Percentiles rank a stretch among this genome's conserved stretches.
phyloP scores from a whole-genome alignment of 2,888 invertebrate genomes.

The Microplitis deprimator region DNA sequence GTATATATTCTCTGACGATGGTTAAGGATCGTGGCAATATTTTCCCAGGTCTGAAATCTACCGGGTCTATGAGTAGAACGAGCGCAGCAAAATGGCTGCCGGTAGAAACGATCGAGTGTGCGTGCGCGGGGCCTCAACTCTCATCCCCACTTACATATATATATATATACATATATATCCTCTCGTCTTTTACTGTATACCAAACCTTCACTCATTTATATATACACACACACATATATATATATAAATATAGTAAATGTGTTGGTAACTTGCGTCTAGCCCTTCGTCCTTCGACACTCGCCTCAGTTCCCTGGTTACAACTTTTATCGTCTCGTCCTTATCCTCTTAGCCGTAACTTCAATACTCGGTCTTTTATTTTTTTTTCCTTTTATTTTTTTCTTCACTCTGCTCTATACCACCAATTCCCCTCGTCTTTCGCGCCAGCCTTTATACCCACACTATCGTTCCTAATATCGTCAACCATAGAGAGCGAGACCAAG shows the following conservation, averaged over 20 bases:
- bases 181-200: constrained; percentile 36
- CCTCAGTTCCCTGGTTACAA: constrained; percentile 18
- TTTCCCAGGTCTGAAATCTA: constrained; percentile 62
- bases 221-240: constrained; percentile 3
- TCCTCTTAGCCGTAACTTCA: constrained; percentile 12
- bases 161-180: constrained; percentile 41
- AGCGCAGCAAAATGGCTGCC: constrained; percentile 67
- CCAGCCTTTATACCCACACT: constrained; percentile 13
- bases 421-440: background rate
- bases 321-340: constrained; percentile 16
- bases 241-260: constrained; percentile 17
- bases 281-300: constrained; percentile 26
- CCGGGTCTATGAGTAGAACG: constrained; percentile 41
- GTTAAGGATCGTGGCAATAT: constrained; percentile 59
- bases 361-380: constrained; percentile 21
- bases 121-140: constrained; percentile 48
- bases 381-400: constrained; percentile 18
- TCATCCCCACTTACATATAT: constrained; percentile 31
- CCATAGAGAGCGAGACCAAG: background rate
- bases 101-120: constrained; percentile 65
- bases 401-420: background rate
- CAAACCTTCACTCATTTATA: constrained; percentile 24
- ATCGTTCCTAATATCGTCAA: background rate
- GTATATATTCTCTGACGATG: constrained; percentile 27
- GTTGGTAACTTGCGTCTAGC: background rate